A percentile compares a stretch with the other conserved stretches of the same genome.
Evolutionary conservation across 37 sponge, comb jelly and placozoan species (phyloP).

Genomic region (Chondrilla cf. caribensis): DNA sequence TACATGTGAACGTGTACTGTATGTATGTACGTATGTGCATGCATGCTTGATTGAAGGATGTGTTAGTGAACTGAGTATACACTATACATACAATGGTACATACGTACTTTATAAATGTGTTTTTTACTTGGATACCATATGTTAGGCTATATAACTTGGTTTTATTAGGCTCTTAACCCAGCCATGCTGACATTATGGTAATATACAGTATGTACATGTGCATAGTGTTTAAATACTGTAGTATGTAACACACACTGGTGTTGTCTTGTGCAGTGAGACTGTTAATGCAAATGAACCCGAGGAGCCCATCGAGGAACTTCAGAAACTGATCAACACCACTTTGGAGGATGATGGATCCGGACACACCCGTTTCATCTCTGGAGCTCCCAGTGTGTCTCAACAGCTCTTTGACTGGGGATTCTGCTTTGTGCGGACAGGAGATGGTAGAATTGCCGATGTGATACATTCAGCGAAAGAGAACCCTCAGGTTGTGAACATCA

Average conservation of each 20-base stretch:
- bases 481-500: slow-evolving; percentile 37
- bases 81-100: too few relatives aligned
- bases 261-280: neutral
- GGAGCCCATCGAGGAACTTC: slow-evolving; percentile 1
- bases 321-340: neutral
- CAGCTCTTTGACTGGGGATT: slow-evolving; percentile 21
- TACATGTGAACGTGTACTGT: neutral
- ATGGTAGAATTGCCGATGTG: slow-evolving; percentile 43
- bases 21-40: too few relatives aligned
- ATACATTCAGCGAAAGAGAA: slow-evolving; percentile 20
- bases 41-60: too few relatives aligned
- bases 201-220: too few relatives aligned
- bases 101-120: too few relatives aligned
- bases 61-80: too few relatives aligned
- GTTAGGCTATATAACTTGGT: too few relatives aligned
- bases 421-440: slow-evolving; percentile 34
- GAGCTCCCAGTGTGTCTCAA: neutral
- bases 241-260: too few relatives aligned
- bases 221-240: too few relatives aligned
- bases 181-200: too few relatives aligned
- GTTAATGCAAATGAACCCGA: neutral
- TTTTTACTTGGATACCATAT: too few relatives aligned
- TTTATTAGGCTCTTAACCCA: too few relatives aligned
- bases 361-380: neutral
- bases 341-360: neutral